phyloP scores from a whole-genome alignment of 2,113 vertebrate species.

The Vulpes lagopus region DNA sequence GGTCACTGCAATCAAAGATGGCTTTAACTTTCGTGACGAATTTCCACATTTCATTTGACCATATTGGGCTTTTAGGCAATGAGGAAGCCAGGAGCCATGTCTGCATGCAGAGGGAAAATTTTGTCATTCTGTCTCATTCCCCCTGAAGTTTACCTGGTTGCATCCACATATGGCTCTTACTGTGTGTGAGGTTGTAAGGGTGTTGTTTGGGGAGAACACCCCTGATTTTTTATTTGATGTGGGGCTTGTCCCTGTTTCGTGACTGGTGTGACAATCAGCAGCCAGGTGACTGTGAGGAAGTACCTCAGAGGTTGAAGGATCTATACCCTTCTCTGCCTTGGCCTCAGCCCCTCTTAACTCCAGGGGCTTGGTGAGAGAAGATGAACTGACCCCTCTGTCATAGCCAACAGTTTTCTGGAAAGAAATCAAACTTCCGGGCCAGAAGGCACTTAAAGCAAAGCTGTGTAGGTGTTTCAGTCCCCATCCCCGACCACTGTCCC shows the following conservation, averaged over 20 bases:
- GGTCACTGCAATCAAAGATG: background rate
- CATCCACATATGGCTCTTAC: background rate
- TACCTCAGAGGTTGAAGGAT: background rate
- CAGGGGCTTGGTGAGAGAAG: background rate
- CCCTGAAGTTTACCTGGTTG: background rate
- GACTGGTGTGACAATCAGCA: background rate
- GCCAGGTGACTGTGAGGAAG: background rate
- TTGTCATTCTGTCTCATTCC: background rate
- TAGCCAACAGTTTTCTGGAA: slow-evolving; percentile 6
- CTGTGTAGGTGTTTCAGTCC: background rate
- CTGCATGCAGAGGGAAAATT: background rate
- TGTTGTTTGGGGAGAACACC: background rate
- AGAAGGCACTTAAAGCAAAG: slow-evolving; percentile 44
- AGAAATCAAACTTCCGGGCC: background rate
- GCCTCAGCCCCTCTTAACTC: background rate
- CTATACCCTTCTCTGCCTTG: background rate
- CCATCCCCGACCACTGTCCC: background rate
- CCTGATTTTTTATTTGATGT: background rate
- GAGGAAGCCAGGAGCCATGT: background rate
- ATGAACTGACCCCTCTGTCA: background rate
- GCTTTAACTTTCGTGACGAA: background rate
- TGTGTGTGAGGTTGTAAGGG: background rate
- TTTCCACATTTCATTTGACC: background rate
- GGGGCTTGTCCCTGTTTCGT: background rate
- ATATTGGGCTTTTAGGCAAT: background rate